phyloP scores from a whole-genome alignment of 2,888 invertebrate species.

The Aphodius granarius region DNA sequence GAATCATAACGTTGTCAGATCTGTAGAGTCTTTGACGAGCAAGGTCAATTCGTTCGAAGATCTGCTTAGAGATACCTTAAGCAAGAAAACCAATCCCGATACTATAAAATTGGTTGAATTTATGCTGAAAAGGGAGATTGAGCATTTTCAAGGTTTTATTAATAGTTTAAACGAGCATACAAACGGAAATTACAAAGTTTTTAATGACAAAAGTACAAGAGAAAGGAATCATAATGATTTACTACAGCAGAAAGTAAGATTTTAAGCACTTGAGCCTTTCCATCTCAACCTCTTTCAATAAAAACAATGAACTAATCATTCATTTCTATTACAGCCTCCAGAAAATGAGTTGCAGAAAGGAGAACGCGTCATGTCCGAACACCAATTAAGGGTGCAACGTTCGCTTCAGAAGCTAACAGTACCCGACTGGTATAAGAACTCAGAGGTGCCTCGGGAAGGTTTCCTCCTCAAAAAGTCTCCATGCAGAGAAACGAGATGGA shows the following conservation, averaged over 20 bases:
- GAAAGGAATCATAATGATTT: background rate
- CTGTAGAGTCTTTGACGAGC: background rate
- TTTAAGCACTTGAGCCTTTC: background rate
- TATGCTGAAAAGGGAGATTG: background rate
- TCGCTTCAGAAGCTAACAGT: conserved; percentile 92
- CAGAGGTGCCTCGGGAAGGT: conserved; percentile 74
- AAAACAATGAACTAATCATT: background rate
- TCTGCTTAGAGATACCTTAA: background rate
- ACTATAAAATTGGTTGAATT: background rate
- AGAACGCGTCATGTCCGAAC: conserved; percentile 86
- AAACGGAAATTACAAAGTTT: background rate
- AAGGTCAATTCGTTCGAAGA: background rate
- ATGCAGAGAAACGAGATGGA: conserved; percentile 55
- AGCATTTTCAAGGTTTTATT: background rate
- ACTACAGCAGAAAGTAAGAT: background rate
- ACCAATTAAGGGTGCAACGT: conserved; percentile 90
- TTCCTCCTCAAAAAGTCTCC: conserved; percentile 74
- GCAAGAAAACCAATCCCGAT: background rate
- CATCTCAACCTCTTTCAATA: background rate
- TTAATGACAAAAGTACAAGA: background rate
- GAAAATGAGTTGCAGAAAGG: conserved; percentile 93
- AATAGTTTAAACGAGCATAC: background rate
- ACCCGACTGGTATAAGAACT: conserved; percentile 88
- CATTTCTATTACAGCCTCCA: conserved; percentile 71
- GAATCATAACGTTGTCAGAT: background rate